A percentile compares a stretch with the other conserved stretches of the same genome.
These are phyloP conservation scores for Pardalotus punctatus DNA, from an alignment of 2,113 vertebrate genomes.

Conservation along the genomic window DNA sequence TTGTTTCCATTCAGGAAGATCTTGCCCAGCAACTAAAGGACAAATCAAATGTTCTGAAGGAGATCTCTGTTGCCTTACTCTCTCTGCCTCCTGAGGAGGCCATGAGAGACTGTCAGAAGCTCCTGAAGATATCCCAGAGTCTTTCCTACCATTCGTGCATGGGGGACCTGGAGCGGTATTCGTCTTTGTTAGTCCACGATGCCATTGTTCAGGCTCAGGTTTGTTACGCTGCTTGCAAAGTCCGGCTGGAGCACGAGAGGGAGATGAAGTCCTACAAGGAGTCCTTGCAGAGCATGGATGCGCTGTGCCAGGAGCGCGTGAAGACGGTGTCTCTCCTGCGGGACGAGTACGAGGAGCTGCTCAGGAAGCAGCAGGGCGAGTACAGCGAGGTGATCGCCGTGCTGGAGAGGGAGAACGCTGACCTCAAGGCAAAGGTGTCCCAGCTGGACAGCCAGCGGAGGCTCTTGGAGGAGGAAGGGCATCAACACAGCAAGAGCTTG, in stretches of 20 bases:
- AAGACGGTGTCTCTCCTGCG: slow-evolving; percentile 74
- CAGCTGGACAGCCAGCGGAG: slow-evolving; percentile 76
- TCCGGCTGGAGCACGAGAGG: slow-evolving; percentile 80
- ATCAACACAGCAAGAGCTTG: slow-evolving; percentile 72
- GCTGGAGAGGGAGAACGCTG: slow-evolving; percentile 82
- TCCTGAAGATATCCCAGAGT: slow-evolving; percentile 75
- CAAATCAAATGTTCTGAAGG: slow-evolving; percentile 81
- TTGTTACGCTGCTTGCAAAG: slow-evolving; percentile 85
- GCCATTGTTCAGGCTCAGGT: slow-evolving; percentile 91
- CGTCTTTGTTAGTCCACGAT: slow-evolving; percentile 85
- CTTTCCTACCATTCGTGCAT: slow-evolving; percentile 70
- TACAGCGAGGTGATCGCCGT: slow-evolving; percentile 76
- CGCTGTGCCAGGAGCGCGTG: slow-evolving; percentile 79
- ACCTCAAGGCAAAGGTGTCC: slow-evolving; percentile 77
- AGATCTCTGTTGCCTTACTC: slow-evolving; percentile 81
- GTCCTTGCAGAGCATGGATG: slow-evolving; percentile 75
- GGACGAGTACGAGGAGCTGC: slow-evolving; percentile 81
- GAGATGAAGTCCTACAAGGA: slow-evolving; percentile 80
- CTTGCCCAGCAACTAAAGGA: slow-evolving; percentile 86
- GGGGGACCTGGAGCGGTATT: slow-evolving; percentile 70
- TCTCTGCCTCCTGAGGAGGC: slow-evolving; percentile 64
- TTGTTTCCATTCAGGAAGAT: slow-evolving; percentile 78
- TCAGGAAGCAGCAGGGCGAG: slow-evolving; percentile 80
- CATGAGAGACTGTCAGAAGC: slow-evolving; percentile 66
- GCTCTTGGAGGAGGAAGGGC: slow-evolving; percentile 74